Percentiles rank a stretch among this genome's conserved stretches.
phyloP scores from a whole-genome alignment of 2,113 vertebrate species.

The Bolborhynchus lineola region DNA sequence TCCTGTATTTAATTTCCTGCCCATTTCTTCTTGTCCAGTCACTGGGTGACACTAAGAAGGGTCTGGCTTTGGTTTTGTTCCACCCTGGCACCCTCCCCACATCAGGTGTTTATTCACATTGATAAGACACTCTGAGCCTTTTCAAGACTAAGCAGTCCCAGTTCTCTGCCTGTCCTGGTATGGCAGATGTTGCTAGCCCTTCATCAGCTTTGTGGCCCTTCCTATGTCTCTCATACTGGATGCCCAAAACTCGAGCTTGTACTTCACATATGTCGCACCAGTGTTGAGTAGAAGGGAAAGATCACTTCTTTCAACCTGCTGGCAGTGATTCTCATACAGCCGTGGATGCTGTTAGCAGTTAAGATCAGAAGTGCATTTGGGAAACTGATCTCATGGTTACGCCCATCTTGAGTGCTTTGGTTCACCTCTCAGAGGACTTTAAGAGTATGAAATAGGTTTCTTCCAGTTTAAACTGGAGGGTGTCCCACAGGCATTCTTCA shows the following conservation, averaged over 20 bases:
- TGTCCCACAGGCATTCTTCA: neutral
- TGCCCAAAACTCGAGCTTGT: neutral
- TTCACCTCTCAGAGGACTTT: neutral
- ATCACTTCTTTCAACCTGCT: neutral
- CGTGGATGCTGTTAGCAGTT: neutral
- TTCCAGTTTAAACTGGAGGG: neutral
- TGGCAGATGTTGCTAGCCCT: neutral
- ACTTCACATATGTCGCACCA: neutral
- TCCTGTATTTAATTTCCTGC: neutral
- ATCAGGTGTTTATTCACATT: neutral
- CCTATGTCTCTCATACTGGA: fast-evolving
- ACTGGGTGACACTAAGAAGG: neutral
- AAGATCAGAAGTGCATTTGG: neutral
- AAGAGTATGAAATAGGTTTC: neutral
- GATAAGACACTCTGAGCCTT: neutral
- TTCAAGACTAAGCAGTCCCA: neutral
- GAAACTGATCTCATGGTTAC: neutral
- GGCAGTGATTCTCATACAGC: neutral
- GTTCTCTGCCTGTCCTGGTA: neutral
- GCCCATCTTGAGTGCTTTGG: neutral
- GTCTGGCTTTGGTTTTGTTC: neutral
- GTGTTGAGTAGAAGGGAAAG: neutral
- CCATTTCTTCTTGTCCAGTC: neutral
- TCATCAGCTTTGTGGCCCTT: neutral
- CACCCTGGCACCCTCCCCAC: fast-evolving